phyloP scores from a whole-genome alignment of 2,888 invertebrate genomes.

The Ophion ventricosus region DNA sequence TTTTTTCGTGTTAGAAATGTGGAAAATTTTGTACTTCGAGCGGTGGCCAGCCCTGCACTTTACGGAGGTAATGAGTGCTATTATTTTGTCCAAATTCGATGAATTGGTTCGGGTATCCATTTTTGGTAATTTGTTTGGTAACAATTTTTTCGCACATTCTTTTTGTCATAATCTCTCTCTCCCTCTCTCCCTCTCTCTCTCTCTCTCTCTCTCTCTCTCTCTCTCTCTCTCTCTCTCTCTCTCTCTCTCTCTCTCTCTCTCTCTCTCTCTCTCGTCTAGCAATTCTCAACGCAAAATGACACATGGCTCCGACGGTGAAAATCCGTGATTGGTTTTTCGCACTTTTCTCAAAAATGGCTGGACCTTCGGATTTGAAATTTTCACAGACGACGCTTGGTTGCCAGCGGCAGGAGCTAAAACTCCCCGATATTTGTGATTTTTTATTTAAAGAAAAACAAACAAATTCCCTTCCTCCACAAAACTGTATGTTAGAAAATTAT shows the following conservation, averaged over 20 bases:
- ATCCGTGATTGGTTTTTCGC: not conserved
- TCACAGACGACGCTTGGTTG: not conserved
- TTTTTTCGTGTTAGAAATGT: not conserved
- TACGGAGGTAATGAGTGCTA: slow-evolving; percentile 59
- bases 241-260: not conserved
- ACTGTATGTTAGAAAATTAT: not conserved
- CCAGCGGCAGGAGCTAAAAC: not conserved
- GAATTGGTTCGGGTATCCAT: not conserved
- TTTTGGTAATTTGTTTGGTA: slow-evolving; percentile 45
- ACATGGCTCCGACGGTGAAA: not conserved
- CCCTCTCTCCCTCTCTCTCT: not conserved
- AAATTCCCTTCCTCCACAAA: not conserved
- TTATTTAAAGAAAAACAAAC: not conserved
- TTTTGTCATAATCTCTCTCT: too few relatives aligned
- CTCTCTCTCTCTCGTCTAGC: slow-evolving; percentile 10
- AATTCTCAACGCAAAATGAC: slow-evolving; percentile 12
- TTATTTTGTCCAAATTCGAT: slow-evolving; percentile 1
- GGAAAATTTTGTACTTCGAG: not conserved
- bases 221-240: not conserved
- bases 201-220: not conserved
- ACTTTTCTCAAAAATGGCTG: not conserved
- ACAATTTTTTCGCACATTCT: slow-evolving; percentile 32
- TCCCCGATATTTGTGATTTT: not conserved
- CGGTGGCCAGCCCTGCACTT: not conserved
- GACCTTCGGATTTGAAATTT: not conserved